Evolutionary conservation across 2,113 vertebrate genomes (phyloP).

Genomic region (Gallinago paraguaiae): DNA sequence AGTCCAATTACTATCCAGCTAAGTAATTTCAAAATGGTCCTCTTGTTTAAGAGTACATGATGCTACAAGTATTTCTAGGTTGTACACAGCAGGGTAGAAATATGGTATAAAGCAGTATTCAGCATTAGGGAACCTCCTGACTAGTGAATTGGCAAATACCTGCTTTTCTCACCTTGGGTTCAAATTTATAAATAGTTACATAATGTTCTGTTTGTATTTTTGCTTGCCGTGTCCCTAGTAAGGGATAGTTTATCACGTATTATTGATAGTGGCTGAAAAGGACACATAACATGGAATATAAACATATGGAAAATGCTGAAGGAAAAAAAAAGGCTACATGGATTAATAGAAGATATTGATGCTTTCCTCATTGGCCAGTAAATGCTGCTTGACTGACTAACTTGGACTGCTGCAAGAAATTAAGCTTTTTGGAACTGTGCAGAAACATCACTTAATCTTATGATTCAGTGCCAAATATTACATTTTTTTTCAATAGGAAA

Average conservation of each 20-base stretch:
- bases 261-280: not conserved
- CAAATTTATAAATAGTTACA: not conserved
- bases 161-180: not conserved
- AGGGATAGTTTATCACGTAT: not conserved
- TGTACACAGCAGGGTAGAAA: not conserved
- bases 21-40: not conserved
- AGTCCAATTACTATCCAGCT: not conserved
- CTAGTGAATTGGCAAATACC: not conserved
- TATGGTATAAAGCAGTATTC: not conserved
- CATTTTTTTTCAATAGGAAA: not conserved
- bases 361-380: not conserved
- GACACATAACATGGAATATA: not conserved
- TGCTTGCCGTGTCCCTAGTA: not conserved
- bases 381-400: not conserved
- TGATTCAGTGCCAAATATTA: not conserved
- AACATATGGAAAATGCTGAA: not conserved
- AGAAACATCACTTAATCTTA: not conserved
- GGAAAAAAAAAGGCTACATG: not conserved
- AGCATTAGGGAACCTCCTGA: not conserved
- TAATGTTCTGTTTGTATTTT: not conserved
- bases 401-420: not conserved
- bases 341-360: not conserved
- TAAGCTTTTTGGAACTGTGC: not conserved
- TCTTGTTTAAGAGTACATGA: not conserved
- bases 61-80: not conserved